Evolutionary conservation across 2,797 vertebrate species (phyloP).

Genomic region (Bryconaethiops microstoma): DNA sequence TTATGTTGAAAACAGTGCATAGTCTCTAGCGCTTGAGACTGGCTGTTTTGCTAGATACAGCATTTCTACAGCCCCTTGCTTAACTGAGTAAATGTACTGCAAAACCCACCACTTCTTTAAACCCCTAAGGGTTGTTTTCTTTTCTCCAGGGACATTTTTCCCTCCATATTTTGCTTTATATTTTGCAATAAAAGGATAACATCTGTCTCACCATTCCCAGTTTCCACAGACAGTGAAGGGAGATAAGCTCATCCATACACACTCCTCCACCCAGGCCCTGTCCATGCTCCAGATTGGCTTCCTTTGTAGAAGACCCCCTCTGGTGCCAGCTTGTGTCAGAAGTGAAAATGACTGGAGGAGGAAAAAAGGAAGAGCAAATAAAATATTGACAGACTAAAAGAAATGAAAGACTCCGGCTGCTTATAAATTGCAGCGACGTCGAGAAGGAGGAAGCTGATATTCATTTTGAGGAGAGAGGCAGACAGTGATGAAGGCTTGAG

Average conservation of each 20-base stretch:
- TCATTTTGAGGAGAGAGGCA: slow-evolving; percentile 32
- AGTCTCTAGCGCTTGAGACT: too few relatives aligned
- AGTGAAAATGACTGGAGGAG: slow-evolving; percentile 62
- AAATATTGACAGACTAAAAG: slow-evolving; percentile 66
- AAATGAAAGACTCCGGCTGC: slow-evolving; percentile 56
- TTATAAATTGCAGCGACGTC: slow-evolving; percentile 47
- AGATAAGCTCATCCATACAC: slow-evolving; percentile 45
- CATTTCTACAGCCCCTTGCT: neutral
- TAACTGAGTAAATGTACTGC: slow-evolving; percentile 28
- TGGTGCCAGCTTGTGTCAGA: slow-evolving; percentile 57
- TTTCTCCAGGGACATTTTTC: slow-evolving; percentile 42
- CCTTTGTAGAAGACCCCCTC: slow-evolving; percentile 65
- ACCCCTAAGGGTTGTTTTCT: slow-evolving; percentile 25
- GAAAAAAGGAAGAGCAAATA: slow-evolving; percentile 51
- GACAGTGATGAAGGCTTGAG: slow-evolving; percentile 41
- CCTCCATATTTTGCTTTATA: slow-evolving; percentile 46
- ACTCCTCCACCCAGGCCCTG: slow-evolving; percentile 24
- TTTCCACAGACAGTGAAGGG: slow-evolving; percentile 48
- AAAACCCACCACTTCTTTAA: slow-evolving; percentile 21
- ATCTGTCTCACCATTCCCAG: slow-evolving; percentile 46
- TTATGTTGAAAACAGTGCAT: neutral
- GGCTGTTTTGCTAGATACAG: neutral
- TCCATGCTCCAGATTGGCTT: slow-evolving; percentile 61
- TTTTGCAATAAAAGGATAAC: slow-evolving; percentile 55
- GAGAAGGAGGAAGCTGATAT: slow-evolving; percentile 46